These are phyloP conservation scores for Meghimatium bilineatum DNA, from an alignment of 2,888 invertebrate genomes.

Conservation along the genomic window DNA sequence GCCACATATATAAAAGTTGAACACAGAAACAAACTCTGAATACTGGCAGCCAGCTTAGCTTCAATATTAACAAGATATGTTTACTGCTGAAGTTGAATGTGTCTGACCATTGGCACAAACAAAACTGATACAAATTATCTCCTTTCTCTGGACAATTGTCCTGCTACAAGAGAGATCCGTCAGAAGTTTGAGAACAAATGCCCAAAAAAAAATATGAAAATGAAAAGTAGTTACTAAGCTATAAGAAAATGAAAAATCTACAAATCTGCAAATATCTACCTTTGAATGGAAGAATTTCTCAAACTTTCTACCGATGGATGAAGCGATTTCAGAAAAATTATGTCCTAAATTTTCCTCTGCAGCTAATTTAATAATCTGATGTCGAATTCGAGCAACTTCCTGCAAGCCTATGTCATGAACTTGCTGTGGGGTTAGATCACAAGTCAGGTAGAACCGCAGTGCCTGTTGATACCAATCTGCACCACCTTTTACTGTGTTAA, in stretches of 20 bases:
- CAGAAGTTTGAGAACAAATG: too few relatives aligned
- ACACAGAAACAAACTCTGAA: too few relatives aligned
- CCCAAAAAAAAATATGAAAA: not conserved
- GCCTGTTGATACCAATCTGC: slow-evolving; percentile 64
- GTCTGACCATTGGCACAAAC: too few relatives aligned
- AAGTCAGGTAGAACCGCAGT: slow-evolving; percentile 69
- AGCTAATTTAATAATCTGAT: slow-evolving; percentile 55
- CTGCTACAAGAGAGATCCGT: too few relatives aligned
- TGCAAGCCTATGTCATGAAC: slow-evolving; percentile 72
- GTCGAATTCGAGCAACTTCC: slow-evolving; percentile 70
- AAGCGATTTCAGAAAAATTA: slow-evolving; percentile 36
- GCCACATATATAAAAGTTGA: too few relatives aligned
- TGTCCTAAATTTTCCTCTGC: slow-evolving; percentile 50
- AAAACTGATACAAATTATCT: too few relatives aligned
- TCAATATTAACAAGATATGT: too few relatives aligned
- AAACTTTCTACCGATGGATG: slow-evolving; percentile 53
- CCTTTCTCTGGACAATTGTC: too few relatives aligned
- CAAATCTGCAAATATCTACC: slow-evolving; percentile 1
- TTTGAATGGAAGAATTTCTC: slow-evolving; percentile 60
- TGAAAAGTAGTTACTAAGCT: not conserved
- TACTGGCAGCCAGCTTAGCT: too few relatives aligned
- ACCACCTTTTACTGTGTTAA: slow-evolving; percentile 67
- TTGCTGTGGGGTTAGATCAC: slow-evolving; percentile 63
- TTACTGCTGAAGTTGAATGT: too few relatives aligned
- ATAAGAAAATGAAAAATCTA: not conserved